Evolutionary conservation across 2,888 invertebrate species (phyloP), one percentile per base, ranked within the genome.

Genomic region (Oscheius onirici): DNA sequence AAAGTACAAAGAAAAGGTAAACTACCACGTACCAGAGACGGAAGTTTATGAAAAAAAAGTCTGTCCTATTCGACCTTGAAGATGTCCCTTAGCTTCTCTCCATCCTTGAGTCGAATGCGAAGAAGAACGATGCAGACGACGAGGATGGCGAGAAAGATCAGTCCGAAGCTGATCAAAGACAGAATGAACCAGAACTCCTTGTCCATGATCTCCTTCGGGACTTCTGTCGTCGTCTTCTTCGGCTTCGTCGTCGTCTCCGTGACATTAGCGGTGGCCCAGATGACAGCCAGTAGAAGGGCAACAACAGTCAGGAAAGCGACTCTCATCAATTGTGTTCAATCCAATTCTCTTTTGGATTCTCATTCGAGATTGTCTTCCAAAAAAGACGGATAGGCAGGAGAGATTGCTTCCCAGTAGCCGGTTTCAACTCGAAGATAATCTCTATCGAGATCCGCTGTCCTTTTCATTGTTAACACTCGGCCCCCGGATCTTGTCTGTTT

Each of bases 401-500:
- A 46, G n/a, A 15, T 46, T 15, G n/a, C 46, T n/a, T 24, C 52
- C n/a, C n/a, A n/a, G n/a, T n/a, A 41, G 11, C 58, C 40, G 40
- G 58, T 41, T 58, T 57, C 28, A 34, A 57, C 57, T 34, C 17
- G 41, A 17, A 58, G 58, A 40, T 41, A n/a, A 58, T 58, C 40
- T 58, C 57, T n/a, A 8, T 15, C 8, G 55, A 20, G 26, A n/a
- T 26, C 22, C 10, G n/a, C n/a, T 20, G 55, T 26, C 26, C 13
- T 28, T 55, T 55, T 17, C 40, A 41, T 41, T 58, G 46, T 15
- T 46, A 46, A 17, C n/a, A 17, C 46, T 3, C 46, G 24, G 22
- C 55, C 20, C 22, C 55, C 55, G 55, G 43, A 43, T 58, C 58
- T 58, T 43, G 40, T 43, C 40, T 58, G 20, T 58, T 58, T 58